A percentile compares a stretch with the other conserved stretches of the same genome.
Conservation (phyloP, 2,797 vertebrate species). For the Gouania willdenowi region DNA sequence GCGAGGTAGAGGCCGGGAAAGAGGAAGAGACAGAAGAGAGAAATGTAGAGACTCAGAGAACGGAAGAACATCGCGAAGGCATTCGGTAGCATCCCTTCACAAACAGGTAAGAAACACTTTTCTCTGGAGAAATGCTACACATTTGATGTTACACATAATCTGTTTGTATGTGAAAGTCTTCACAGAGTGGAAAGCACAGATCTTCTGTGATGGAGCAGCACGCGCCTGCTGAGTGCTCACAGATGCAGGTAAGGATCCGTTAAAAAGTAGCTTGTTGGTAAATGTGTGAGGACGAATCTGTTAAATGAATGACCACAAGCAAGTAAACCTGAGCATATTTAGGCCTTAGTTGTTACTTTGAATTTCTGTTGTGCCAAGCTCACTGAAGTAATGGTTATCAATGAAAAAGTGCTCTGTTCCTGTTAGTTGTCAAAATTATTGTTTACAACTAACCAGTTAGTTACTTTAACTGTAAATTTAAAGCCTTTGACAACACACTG, state of each 20-base stretch:
- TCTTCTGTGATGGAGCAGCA: constrained; percentile 37
- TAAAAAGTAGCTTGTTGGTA: constrained; percentile 17
- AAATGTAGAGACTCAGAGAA: constrained; percentile 60
- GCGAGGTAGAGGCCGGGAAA: constrained; percentile 69
- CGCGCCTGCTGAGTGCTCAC: constrained; percentile 17
- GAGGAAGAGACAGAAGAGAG: constrained; percentile 66
- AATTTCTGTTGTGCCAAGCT: too few species aligned
- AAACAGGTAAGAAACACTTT: constrained; percentile 32
- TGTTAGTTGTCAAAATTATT: too few species aligned
- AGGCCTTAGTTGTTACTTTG: too few species aligned
- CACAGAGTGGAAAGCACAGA: constrained; percentile 42
- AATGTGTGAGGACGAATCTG: too few species aligned
- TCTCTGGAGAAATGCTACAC: too few species aligned
- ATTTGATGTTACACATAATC: background rate
- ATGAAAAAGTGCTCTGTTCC: too few species aligned
- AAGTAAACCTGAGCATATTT: too few species aligned
- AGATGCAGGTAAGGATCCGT: constrained; percentile 60
- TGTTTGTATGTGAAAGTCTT: constrained; percentile 38
- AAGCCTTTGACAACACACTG: too few species aligned
- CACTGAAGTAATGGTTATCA: too few species aligned
- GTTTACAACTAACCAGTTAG: too few species aligned
- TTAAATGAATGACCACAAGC: too few species aligned
- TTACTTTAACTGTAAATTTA: too few species aligned
- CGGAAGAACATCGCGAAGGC: constrained; percentile 47
- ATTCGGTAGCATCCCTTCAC: constrained; percentile 46